Percentiles rank a stretch among this genome's conserved stretches.
Evolutionary conservation across 2,888 invertebrate genomes (phyloP).

Genomic region (Acholoe squamosa): DNA sequence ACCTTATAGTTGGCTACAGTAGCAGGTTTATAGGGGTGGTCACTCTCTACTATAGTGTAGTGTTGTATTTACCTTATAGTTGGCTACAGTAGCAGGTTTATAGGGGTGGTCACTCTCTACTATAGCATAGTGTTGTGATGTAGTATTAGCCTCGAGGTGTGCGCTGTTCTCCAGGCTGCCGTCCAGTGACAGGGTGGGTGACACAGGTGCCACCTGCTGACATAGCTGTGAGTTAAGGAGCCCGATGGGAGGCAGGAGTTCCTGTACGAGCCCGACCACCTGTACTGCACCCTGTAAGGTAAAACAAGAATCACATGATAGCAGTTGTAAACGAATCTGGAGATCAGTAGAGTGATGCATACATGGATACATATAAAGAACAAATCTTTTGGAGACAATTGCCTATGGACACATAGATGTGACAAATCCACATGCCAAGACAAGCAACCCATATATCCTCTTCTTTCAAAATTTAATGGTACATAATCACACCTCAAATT

Average conservation of each 20-base stretch:
- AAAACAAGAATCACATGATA: no score
- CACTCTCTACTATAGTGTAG: constrained; percentile 97
- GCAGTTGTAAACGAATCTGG: no score
- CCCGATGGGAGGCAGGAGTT: constrained; percentile 93
- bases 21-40: constrained; percentile 95
- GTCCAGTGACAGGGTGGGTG: constrained; percentile 40
- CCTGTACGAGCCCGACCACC: constrained; percentile 92
- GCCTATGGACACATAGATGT: no score
- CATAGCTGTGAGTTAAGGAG: constrained; percentile 89
- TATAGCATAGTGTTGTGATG: constrained; percentile 94
- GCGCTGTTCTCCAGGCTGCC: constrained; percentile 56
- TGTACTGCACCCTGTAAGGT: constrained; percentile 87
- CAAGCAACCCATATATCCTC: no score
- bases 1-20: constrained; percentile 90
- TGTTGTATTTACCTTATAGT: constrained; percentile 89
- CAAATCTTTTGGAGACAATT: no score
- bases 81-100: constrained; percentile 88
- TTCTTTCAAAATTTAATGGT: no score
- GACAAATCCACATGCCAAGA: no score
- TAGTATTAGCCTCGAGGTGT: constrained; percentile 85
- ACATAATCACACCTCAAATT: no score
- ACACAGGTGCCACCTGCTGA: constrained; percentile 58
- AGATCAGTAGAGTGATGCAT: no score
- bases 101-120: constrained; percentile 99
- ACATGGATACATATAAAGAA: no score